Conservation (phyloP, 2,888 invertebrate species). For the Noctua janthina region DNA sequence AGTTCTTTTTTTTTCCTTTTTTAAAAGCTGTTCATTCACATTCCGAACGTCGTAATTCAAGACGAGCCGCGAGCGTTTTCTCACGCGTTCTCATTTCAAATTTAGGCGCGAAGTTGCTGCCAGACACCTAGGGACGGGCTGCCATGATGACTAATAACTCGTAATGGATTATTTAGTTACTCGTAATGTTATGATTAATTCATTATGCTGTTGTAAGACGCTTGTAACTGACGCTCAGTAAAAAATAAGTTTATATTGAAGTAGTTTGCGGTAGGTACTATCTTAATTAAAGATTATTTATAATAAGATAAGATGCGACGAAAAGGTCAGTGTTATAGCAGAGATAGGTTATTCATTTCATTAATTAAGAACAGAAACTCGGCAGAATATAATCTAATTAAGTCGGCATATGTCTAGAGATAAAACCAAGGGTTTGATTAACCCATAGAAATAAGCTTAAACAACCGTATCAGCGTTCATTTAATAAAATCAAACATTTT, state of each 20-base stretch:
- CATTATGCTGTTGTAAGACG: constrained; percentile 25
- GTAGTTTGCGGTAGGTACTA: background rate
- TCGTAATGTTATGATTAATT: constrained; percentile 35
- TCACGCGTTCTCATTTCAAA: constrained; percentile 86
- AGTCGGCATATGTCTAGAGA: background rate
- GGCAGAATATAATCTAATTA: background rate
- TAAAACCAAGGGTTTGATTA: constrained; percentile 40
- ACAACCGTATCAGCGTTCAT: constrained; percentile 41
- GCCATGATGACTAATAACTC: constrained; percentile 44
- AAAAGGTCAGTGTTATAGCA: constrained; percentile 31
- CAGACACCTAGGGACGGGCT: constrained; percentile 70
- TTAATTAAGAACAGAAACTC: constrained; percentile 19
- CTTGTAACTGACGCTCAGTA: background rate
- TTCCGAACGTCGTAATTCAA: constrained; percentile 82
- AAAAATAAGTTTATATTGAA: constrained; percentile 20
- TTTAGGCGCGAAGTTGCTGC: constrained; percentile 84
- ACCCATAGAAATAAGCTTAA: constrained; percentile 39
- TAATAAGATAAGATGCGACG: constrained; percentile 14
- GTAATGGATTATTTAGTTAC: constrained; percentile 45
- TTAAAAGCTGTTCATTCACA: constrained; percentile 78
- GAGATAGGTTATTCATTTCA: background rate
- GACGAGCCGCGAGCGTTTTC: constrained; percentile 81
- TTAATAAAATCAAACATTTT: constrained; percentile 50
- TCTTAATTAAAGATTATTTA: constrained; percentile 15
- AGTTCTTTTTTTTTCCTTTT: constrained; percentile 56